phyloP scores from a whole-genome alignment of 2,113 vertebrate genomes.

The Colius striatus region DNA sequence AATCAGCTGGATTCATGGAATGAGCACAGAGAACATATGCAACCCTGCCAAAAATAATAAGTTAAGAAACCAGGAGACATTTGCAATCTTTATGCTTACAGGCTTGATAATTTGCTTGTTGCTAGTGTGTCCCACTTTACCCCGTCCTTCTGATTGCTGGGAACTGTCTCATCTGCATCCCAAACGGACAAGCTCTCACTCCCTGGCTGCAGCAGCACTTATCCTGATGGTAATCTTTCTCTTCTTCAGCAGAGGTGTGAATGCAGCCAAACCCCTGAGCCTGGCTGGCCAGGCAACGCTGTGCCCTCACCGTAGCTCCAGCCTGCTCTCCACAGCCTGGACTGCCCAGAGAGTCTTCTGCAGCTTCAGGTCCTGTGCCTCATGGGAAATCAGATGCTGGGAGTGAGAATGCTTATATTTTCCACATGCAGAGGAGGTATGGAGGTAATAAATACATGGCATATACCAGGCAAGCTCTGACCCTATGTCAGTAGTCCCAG shows the following conservation, averaged over 20 bases:
- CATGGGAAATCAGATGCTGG: background rate
- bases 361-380: background rate
- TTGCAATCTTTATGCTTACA: conserved; percentile 86
- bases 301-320: background rate
- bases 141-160: conserved; percentile 37
- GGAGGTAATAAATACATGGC: background rate
- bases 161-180: conserved; percentile 59
- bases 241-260: conserved; percentile 26
- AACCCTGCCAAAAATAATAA: conserved; percentile 97
- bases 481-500: background rate
- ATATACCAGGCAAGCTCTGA: background rate
- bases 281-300: background rate
- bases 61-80: conserved; percentile 87
- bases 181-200: conserved; percentile 14
- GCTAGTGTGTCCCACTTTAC: conserved; percentile 77
- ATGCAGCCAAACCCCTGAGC: background rate
- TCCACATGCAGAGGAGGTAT: background rate
- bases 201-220: conserved; percentile 42
- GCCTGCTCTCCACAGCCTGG: background rate
- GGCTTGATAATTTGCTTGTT: conserved; percentile 82
- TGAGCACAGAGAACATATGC: conserved; percentile 90
- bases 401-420: background rate
- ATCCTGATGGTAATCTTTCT: conserved; percentile 43
- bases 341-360: background rate
- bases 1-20: conserved; percentile 89